Conservation (phyloP, 1,140 invertebrate genomes). For the Papilio polytes region DNA sequence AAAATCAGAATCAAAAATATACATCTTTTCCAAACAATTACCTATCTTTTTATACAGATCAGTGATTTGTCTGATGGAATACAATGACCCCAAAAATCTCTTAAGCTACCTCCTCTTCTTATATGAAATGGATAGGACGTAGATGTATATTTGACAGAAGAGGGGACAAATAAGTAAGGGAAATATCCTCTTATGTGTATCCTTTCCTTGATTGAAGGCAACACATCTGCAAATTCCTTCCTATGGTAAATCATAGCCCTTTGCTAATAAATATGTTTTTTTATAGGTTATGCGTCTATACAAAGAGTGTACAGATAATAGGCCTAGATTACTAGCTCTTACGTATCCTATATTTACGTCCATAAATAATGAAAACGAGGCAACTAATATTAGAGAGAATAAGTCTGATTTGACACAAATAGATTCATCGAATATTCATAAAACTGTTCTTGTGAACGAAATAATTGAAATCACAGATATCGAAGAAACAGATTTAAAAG, state of each 20-base stretch:
- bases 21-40: too few species aligned
- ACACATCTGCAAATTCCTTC: too few species aligned
- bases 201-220: too few species aligned
- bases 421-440: neutral
- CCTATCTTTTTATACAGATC: too few species aligned
- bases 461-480: neutral
- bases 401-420: slow-evolving; percentile 32
- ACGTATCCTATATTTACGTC: slow-evolving; percentile 71
- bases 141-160: too few species aligned
- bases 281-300: slow-evolving; percentile 71
- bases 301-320: slow-evolving; percentile 53
- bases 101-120: too few species aligned
- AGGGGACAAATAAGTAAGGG: too few species aligned
- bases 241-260: too few species aligned
- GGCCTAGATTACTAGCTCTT: slow-evolving; percentile 66
- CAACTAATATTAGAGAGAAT: slow-evolving; percentile 34
- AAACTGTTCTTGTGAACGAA: neutral
- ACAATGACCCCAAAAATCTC: too few species aligned
- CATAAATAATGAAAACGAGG: slow-evolving; percentile 48
- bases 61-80: neutral
- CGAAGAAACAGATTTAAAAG: neutral
- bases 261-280: slow-evolving; percentile 30
- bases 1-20: too few species aligned
- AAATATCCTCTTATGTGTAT: too few species aligned
- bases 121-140: too few species aligned